Evolutionary conservation across 2,113 vertebrate genomes (phyloP), one percentile per base, ranked within the genome.

Genomic region (Natator depressus): DNA sequence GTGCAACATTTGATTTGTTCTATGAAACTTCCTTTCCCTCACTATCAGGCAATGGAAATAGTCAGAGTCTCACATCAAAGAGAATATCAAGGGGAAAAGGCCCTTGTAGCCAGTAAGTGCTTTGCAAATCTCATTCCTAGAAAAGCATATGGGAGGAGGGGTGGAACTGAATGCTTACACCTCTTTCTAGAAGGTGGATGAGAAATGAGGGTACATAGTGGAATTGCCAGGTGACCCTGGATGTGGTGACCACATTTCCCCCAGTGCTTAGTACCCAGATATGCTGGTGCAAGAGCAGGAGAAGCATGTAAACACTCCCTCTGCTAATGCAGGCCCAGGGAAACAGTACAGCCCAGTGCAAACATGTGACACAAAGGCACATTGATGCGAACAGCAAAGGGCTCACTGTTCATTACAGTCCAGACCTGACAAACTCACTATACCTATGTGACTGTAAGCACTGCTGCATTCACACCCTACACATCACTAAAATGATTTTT

Each of bases 21-120:
- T 75, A 80, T 90, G 47, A 82, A 91, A 59, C 16, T 20, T 81
- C 42, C 4, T 6, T 75, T 72, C 19, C 42, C 31, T 46, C 55
- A 50, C 4, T 80, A 94, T 35, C 9, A 91, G 6, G 12, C 65
- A 90, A 62, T 75, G n/a, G 93, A 95, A 93, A 89, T 85, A 79
- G 38, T 81, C 75, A 88, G 84, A 76, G 19, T 59, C 69, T 95
- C n/a, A 87, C 42, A 87, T 89, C 84, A 95, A 91, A 96, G 83
- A 72, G 62, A 91, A 46, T 88, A 84, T 49, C 31, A 78, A 84
- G 55, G 53, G 72, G 5, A 0, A 82, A 84, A 75, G 54, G 10
- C 35, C 84, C 46, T 31, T 51, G 47, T 8, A 90, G 16, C 24
- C 91, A 96, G n/a, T 17, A 92, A 57, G 24, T 46, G 88, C 49